Percentiles rank a stretch among this genome's conserved stretches.
phyloP scores from a whole-genome alignment of 2,797 vertebrate species.

The Sarcoramphus papa region DNA sequence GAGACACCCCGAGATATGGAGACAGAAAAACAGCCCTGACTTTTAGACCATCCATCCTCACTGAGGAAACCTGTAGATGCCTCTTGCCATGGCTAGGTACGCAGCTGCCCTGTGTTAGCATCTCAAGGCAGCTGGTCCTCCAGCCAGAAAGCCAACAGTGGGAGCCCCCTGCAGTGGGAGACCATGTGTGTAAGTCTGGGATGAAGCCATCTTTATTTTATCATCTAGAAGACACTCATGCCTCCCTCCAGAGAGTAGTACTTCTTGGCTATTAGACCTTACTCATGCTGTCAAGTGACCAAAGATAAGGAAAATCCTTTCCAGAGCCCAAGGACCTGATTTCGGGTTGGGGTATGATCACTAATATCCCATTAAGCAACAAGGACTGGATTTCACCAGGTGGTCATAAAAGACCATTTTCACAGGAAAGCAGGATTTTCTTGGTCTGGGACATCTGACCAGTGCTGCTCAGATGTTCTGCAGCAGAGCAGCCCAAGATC shows the following conservation, averaged over 20 bases:
- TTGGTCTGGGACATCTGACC: not conserved
- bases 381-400: not conserved
- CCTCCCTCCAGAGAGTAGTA: not conserved
- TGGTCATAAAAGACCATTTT: not conserved
- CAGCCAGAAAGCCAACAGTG: not conserved
- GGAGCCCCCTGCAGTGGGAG: not conserved
- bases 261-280: not conserved
- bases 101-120: not conserved
- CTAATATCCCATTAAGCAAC: not conserved
- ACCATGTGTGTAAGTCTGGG: accelerated
- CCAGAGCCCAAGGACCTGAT: not conserved
- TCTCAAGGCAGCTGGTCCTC: not conserved
- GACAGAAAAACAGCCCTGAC: not conserved
- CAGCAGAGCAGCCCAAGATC: not conserved
- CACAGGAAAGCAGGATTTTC: not conserved
- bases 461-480: not conserved
- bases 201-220: not conserved
- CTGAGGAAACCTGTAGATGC: not conserved
- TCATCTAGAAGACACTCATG: not conserved
- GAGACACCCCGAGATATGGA: accelerated
- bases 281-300: not conserved
- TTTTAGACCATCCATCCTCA: not conserved
- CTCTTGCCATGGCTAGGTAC: not conserved
- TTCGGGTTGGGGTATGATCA: not conserved
- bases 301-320: not conserved